Evolutionary conservation across 2,888 invertebrate genomes (phyloP).

Genomic region (Drosophila sordidula): DNA sequence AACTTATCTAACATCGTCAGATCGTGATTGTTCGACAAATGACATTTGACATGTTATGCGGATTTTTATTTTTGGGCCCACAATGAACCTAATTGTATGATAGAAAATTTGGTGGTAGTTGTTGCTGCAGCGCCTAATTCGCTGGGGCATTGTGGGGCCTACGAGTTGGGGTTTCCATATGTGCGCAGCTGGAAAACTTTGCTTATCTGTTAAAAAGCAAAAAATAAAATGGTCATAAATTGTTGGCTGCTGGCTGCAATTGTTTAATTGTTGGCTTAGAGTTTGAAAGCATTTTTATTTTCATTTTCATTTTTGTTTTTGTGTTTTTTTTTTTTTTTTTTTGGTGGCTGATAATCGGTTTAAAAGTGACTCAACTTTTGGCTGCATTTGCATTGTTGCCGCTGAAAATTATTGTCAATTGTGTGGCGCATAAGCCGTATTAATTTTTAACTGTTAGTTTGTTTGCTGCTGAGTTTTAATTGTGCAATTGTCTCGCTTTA

Average conservation of each 20-base stretch:
- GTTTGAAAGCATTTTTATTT: conserved; percentile 42
- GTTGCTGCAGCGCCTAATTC: conserved; percentile 39
- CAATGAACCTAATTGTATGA: conserved; percentile 63
- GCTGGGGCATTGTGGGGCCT: conserved; percentile 1
- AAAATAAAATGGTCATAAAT: conserved; percentile 69
- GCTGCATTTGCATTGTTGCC: conserved; percentile 34
- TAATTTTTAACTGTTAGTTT: conserved; percentile 60
- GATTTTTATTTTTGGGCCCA: conserved; percentile 41
- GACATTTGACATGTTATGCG: conserved; percentile 80
- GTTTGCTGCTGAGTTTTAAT: conserved; percentile 56
- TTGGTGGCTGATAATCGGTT: conserved; percentile 64
- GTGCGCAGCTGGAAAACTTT: conserved; percentile 41
- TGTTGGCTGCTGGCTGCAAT: conserved; percentile 62
- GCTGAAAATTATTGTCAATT: conserved; percentile 76
- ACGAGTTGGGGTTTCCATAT: conserved; percentile 19
- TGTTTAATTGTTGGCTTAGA: conserved; percentile 74
- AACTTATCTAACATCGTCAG: conserved; percentile 69
- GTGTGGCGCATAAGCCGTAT: conserved; percentile 65
- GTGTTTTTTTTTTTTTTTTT: background rate
- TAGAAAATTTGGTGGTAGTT: conserved; percentile 24
- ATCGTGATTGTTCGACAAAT: conserved; percentile 78
- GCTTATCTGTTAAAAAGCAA: conserved; percentile 45
- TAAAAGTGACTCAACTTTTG: conserved; percentile 80
- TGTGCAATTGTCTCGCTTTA: conserved; percentile 65
- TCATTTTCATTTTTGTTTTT: conserved; percentile 2